These are phyloP conservation scores for Toxostoma redivivum DNA, from an alignment of 2,113 vertebrate species.

Conservation along the genomic window DNA sequence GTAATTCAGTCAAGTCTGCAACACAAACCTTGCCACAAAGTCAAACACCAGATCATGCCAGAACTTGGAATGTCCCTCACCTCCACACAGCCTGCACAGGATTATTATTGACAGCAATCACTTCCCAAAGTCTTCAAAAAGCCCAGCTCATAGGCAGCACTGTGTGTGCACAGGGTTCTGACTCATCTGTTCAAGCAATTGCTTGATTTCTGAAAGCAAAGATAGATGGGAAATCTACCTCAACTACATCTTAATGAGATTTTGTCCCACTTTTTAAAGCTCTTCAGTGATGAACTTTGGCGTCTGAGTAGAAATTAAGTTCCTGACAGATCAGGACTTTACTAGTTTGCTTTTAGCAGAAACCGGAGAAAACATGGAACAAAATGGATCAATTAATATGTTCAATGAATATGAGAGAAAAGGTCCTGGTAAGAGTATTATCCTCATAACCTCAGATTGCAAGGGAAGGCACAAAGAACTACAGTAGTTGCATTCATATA, in stretches of 20 bases:
- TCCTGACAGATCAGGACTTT: neutral
- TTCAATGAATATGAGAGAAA: neutral
- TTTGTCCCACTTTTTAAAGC: neutral
- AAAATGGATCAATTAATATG: neutral
- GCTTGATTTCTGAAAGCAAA: neutral
- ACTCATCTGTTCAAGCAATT: neutral
- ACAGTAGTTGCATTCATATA: neutral
- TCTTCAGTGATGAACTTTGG: neutral
- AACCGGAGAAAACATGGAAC: neutral
- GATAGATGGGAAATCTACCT: neutral
- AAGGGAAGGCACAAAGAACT: neutral
- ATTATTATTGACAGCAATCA: neutral
- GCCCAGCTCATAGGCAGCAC: neutral
- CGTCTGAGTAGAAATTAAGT: neutral
- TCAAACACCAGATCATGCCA: neutral
- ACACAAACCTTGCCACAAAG: neutral
- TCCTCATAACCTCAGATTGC: neutral
- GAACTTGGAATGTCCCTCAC: neutral
- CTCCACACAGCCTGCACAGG: neutral
- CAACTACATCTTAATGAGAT: neutral
- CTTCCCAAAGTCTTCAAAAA: neutral
- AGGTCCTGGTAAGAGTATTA: neutral
- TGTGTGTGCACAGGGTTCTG: neutral
- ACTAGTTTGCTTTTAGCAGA: neutral
- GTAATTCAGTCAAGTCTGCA: neutral